Percentiles rank a stretch among this genome's conserved stretches.
Conservation (phyloP, 2,888 invertebrate genomes). For the Polymixis lichenea region DNA sequence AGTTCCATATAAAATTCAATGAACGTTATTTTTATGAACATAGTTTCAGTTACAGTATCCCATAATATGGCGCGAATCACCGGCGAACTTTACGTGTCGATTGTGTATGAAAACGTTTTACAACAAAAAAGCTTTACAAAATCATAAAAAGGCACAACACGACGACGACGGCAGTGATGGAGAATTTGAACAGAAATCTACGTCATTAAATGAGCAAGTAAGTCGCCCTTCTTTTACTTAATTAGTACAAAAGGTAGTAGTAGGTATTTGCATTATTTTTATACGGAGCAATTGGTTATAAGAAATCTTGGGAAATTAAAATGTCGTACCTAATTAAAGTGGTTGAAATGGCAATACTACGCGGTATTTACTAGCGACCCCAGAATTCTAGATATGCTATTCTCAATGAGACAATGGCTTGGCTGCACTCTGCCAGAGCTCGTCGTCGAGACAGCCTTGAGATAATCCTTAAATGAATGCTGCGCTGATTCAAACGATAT, state of each 20-base stretch:
- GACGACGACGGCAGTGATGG: constrained; percentile 75
- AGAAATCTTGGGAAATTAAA: not conserved
- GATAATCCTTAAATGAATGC: no score
- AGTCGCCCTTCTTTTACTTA: constrained; percentile 8
- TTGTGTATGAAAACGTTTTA: constrained; percentile 86
- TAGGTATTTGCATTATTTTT: not conserved
- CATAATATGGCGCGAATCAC: constrained; percentile 68
- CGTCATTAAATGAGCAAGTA: constrained; percentile 68
- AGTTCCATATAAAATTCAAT: not conserved
- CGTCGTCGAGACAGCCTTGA: no score
- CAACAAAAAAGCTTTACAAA: constrained; percentile 82
- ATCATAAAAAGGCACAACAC: constrained; percentile 84
- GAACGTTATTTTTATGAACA: not conserved
- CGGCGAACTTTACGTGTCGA: constrained; percentile 77
- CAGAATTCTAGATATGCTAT: no score
- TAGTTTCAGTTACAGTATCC: constrained; percentile 57
- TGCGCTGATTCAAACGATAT: no score
- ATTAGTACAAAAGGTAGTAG: not conserved
- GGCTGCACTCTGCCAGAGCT: no score
- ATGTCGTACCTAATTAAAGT: not conserved
- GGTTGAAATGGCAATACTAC: not conserved
- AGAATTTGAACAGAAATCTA: constrained; percentile 62
- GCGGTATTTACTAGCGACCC: not conserved
- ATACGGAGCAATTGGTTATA: not conserved
- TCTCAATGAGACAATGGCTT: no score